Base-by-base conservation (phyloP, 1,140 invertebrate genomes). In the Gonioctena quinquepunctata region DNA sequence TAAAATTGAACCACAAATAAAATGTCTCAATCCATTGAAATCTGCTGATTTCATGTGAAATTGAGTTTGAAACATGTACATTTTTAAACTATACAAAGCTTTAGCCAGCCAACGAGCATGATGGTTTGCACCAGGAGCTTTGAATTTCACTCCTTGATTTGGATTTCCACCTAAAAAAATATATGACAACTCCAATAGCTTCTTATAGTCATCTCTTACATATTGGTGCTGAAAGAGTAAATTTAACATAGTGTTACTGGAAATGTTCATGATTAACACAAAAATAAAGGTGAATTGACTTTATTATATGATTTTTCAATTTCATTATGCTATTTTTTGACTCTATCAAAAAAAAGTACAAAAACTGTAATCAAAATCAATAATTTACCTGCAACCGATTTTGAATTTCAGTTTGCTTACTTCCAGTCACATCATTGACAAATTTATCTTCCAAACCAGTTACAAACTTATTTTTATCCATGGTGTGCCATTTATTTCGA, bases 141-240 rank as follows among this genome's bases (percentile, higher is more conserved):
- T 18, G 52, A 66, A 66, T 18, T 5, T 21, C 7, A 66, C 22
- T 18, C 54, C 22, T 52, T 56, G 8, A 18, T 16, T 13, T 63
- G 64, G 21, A 7, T 21, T n/a, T 6, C 7, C 16, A 6, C 62
- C 42, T 18, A 64, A 22, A 22, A 64, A 54, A 60, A 64, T 64
- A 11, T 60, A 50, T 64, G 62, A 59, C 8, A 66, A 26, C 16
- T 66, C 64, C 50, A 66, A 66, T 26, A 66, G 60, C 26, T 66
- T 48, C 23, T 59, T 19, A 50, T 52, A 66, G 23, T 66, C 64
- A 66, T 54, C 25, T 66, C 49, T n/a, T n/a, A n/a, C n/a, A n/a
- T n/a, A n/a, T n/a, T n/a, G 8, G 26, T 42, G 27, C 13, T 64
- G 62, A n/a, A n/a, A n/a, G 6, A 11, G 21, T 21, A 48, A 48